Percentiles rank a stretch among this genome's conserved stretches.
Evolutionary conservation across 2,888 invertebrate species (phyloP).

Genomic region (Amphipoea oculea): DNA sequence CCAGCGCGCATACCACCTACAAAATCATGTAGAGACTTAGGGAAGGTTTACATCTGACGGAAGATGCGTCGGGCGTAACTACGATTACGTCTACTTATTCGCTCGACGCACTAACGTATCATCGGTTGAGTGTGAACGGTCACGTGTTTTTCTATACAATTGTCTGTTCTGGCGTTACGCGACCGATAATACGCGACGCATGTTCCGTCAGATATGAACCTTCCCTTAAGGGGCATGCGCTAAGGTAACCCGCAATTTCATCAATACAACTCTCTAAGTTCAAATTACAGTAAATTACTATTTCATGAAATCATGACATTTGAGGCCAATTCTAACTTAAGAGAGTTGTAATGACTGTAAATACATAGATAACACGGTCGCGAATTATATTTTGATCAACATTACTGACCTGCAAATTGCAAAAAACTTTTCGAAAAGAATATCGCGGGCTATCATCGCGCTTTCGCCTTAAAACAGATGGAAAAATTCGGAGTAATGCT

Average conservation of each 20-base stretch:
- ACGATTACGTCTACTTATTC: too few relatives aligned
- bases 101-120: too few relatives aligned
- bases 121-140: too few relatives aligned
- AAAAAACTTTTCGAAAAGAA: not conserved
- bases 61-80: too few relatives aligned
- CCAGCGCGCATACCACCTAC: slow-evolving; percentile 95
- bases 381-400: not conserved
- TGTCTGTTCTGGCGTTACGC: too few relatives aligned
- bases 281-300: not conserved
- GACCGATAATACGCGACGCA: too few relatives aligned
- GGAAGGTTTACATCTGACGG: too few relatives aligned
- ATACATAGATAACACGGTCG: too few relatives aligned
- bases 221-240: too few relatives aligned
- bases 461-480: not conserved
- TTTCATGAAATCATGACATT: not conserved
- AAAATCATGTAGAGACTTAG: not conserved
- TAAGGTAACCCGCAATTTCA: not conserved
- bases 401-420: too few relatives aligned
- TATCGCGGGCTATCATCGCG: not conserved
- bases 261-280: not conserved
- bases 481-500: not conserved
- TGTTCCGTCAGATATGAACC: too few relatives aligned
- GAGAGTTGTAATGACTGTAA: not conserved
- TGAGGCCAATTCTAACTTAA: not conserved
- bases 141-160: too few relatives aligned